Evolutionary conservation across 2,888 invertebrate species (phyloP).

Genomic region (Diploptera punctata): DNA sequence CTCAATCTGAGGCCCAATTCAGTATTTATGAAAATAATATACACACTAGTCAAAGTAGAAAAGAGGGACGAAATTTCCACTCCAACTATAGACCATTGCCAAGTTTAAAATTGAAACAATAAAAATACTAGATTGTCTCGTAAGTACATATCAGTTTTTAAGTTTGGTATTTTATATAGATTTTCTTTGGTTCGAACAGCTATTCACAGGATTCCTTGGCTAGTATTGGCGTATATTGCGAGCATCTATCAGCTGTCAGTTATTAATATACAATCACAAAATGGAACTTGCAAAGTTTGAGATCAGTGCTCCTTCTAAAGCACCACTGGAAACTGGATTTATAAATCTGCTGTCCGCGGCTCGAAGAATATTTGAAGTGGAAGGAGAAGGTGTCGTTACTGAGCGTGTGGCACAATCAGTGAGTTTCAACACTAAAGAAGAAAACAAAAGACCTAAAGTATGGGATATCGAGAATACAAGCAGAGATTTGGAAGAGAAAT

Average conservation of each 20-base stretch:
- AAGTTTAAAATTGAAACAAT: too few species aligned
- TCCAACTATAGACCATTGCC: too few species aligned
- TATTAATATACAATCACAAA: not conserved
- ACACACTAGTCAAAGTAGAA: too few species aligned
- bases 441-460: not conserved
- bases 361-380: not conserved
- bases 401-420: not conserved
- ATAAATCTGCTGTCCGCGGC: not conserved
- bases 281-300: not conserved
- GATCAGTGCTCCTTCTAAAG: not conserved
- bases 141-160: too few species aligned
- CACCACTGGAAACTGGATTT: not conserved
- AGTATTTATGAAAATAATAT: too few species aligned
- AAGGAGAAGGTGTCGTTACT: not conserved
- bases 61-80: too few species aligned
- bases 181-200: too few species aligned
- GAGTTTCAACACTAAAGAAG: not conserved
- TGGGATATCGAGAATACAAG: not conserved
- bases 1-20: too few species aligned
- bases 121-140: too few species aligned
- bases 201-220: too few species aligned
- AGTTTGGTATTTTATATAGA: too few species aligned
- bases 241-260: not conserved
- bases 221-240: too few species aligned
- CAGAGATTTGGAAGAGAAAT: not conserved